Percentiles rank a stretch among this genome's conserved stretches.
phyloP scores from a whole-genome alignment of 2,888 invertebrate genomes.

The Coenonympha glycerion region DNA sequence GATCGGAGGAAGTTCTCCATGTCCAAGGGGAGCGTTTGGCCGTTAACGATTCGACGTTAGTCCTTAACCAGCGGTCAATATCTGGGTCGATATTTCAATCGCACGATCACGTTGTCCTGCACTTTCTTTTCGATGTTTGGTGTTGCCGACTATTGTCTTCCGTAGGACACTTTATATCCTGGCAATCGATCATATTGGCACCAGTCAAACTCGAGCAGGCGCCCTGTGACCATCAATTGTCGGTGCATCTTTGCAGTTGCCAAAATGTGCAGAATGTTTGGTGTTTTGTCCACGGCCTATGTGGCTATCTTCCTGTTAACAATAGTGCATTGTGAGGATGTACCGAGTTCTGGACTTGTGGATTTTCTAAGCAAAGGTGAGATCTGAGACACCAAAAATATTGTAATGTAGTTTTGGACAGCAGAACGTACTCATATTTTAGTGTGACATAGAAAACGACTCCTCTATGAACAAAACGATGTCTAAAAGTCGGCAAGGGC shows the following conservation, averaged over 20 bases:
- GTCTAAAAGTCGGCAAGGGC: no score
- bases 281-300: conserved; percentile 52
- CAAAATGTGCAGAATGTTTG: conserved; percentile 61
- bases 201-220: conserved; percentile 58
- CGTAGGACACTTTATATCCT: conserved; percentile 71
- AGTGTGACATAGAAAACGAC: no score
- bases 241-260: conserved; percentile 23
- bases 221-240: conserved; percentile 35
- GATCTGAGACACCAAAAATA: not conserved
- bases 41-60: conserved; percentile 63
- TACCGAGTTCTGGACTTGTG: conserved; percentile 34
- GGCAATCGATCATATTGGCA: conserved; percentile 49
- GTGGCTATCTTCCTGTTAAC: conserved; percentile 50
- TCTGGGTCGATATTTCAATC: conserved; percentile 65
- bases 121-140: conserved; percentile 70
- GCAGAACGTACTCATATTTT: no score
- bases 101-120: conserved; percentile 66
- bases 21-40: conserved; percentile 52
- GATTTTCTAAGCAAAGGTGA: conserved; percentile 56
- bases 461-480: no score
- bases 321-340: conserved; percentile 51
- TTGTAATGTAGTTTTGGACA: no score
- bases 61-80: conserved; percentile 53
- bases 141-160: conserved; percentile 65
- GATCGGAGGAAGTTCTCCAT: conserved; percentile 42